These are phyloP conservation scores for Galeopsomyia nigrocyanea DNA, from an alignment of 2,888 invertebrate species.

Conservation along the genomic window DNA sequence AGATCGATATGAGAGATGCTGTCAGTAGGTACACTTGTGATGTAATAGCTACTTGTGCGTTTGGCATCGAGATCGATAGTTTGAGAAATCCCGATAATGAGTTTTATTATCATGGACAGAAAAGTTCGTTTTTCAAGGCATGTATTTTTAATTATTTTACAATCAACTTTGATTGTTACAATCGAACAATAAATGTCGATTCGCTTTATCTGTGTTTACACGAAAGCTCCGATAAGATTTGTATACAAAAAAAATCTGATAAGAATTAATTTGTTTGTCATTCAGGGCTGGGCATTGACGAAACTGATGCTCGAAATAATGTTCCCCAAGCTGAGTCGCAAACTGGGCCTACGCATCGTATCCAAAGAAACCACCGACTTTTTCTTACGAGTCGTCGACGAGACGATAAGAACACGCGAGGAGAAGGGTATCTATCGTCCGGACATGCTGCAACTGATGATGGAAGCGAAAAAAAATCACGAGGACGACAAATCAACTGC, in stretches of 20 bases:
- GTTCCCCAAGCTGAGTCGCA: slow-evolving; percentile 48
- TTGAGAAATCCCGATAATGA: slow-evolving; percentile 57
- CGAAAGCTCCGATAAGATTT: too few species aligned
- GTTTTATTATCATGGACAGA: slow-evolving; percentile 52
- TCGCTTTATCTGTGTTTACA: too few species aligned
- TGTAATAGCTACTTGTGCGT: slow-evolving; percentile 46
- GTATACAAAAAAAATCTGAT: background rate
- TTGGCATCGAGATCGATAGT: slow-evolving; percentile 57
- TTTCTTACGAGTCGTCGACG: slow-evolving; percentile 50
- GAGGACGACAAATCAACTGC: slow-evolving; percentile 13
- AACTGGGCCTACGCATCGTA: slow-evolving; percentile 46
- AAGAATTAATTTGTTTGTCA: background rate
- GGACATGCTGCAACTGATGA: slow-evolving; percentile 74
- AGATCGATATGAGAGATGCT: slow-evolving; percentile 57
- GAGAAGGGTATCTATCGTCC: slow-evolving; percentile 66
- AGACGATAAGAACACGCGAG: slow-evolving; percentile 52
- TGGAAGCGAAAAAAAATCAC: slow-evolving; percentile 64
- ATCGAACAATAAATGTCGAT: too few species aligned
- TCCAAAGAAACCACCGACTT: slow-evolving; percentile 39
- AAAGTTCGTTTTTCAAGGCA: slow-evolving; percentile 29
- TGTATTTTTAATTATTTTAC: background rate
- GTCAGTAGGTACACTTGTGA: slow-evolving; percentile 52
- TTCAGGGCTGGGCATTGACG: slow-evolving; percentile 20
- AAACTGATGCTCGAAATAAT: slow-evolving; percentile 48
- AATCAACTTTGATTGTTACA: background rate